Evolutionary conservation across 2,113 vertebrate genomes (phyloP).

Genomic region (Ciconia maguari): DNA sequence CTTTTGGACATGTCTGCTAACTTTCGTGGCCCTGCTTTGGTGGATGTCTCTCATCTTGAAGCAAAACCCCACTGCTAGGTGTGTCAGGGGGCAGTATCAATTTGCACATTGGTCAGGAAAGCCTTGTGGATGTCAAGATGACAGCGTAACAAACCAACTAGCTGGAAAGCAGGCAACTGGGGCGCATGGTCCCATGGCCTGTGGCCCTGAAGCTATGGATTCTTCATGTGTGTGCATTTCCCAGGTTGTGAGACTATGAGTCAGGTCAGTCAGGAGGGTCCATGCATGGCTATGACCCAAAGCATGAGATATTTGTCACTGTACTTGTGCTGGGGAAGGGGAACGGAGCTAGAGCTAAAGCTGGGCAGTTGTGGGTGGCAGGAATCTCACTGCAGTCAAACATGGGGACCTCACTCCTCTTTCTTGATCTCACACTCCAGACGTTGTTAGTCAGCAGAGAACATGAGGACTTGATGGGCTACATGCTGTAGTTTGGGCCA

Average conservation of each 20-base stretch:
- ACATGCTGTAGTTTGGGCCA: background rate
- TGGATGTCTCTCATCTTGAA: background rate
- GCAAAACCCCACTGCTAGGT: background rate
- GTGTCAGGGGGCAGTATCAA: rapidly evolving
- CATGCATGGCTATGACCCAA: background rate
- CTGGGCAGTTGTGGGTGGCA: background rate
- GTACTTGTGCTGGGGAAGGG: background rate
- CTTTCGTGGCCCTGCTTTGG: background rate
- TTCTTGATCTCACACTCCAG: background rate
- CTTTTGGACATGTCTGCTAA: background rate
- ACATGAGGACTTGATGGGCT: background rate
- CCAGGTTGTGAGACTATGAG: background rate
- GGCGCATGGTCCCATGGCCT: too few species aligned
- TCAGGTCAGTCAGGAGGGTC: background rate
- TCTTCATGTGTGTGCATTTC: background rate
- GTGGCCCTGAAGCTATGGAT: background rate
- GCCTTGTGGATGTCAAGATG: background rate
- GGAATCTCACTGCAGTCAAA: background rate
- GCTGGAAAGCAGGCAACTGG: background rate
- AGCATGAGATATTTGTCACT: background rate
- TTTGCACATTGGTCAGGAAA: background rate
- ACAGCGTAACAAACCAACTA: background rate
- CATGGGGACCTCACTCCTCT: background rate
- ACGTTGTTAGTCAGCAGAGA: background rate
- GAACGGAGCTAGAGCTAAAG: background rate